Evolutionary conservation across 2,888 invertebrate genomes (phyloP).

Genomic region (Orthosia cruda): DNA sequence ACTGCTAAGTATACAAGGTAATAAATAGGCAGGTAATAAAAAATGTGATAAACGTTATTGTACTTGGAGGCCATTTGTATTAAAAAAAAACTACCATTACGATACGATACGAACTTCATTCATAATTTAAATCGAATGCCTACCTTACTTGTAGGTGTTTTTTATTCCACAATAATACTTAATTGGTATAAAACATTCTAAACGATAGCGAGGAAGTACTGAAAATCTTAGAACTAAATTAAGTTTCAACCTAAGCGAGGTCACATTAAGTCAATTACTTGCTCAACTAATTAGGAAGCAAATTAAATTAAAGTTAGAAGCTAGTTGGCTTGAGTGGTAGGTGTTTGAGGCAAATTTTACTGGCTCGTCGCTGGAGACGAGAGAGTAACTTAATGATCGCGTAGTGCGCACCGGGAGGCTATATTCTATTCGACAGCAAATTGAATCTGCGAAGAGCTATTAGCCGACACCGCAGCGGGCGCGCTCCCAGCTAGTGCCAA

Average conservation of each 20-base stretch:
- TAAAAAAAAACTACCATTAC: not conserved
- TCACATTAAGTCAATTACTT: constrained; percentile 70
- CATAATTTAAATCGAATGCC: not conserved
- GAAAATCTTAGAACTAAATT: constrained; percentile 33
- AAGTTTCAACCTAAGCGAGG: constrained; percentile 59
- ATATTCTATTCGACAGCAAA: constrained; percentile 89
- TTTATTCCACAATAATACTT: not conserved
- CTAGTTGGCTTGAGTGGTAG: constrained; percentile 73
- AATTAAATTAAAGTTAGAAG: constrained; percentile 76
- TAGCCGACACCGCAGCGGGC: constrained; percentile 87
- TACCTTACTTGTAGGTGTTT: not conserved
- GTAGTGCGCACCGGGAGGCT: constrained; percentile 86
- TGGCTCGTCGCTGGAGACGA: constrained; percentile 78
- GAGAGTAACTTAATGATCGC: constrained; percentile 89
- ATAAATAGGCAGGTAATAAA: not conserved
- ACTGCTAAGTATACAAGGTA: not conserved
- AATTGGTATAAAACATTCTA: not conserved
- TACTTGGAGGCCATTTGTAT: not conserved
- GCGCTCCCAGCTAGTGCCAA: constrained; percentile 83
- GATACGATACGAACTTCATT: not conserved
- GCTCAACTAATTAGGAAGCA: constrained; percentile 66
- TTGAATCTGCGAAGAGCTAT: constrained; percentile 91
- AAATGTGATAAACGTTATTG: not conserved
- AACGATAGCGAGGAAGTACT: constrained; percentile 5
- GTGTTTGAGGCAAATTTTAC: constrained; percentile 82